A percentile compares a stretch with the other conserved stretches of the same genome.
Conservation (phyloP, 2,888 invertebrate species). For the Epinotia demarniana region DNA sequence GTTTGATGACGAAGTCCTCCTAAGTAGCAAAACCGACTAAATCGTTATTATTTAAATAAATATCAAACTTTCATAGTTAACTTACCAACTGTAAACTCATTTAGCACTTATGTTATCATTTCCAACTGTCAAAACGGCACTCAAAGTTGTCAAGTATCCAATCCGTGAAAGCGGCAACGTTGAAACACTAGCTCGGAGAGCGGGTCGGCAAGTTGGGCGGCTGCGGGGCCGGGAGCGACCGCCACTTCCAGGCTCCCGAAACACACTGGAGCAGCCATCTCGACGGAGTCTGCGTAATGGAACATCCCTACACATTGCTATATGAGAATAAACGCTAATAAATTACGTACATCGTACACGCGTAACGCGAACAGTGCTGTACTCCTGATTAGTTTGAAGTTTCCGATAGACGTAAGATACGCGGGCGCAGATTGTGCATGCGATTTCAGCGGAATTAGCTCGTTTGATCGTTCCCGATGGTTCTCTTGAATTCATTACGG, state of each 20-base stretch:
- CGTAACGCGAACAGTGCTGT: constrained; percentile 74
- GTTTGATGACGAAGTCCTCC: background rate
- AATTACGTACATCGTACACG: constrained; percentile 82
- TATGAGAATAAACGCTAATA: constrained; percentile 84
- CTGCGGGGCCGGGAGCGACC: constrained; percentile 65
- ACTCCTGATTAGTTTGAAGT: constrained; percentile 83
- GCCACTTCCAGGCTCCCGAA: constrained; percentile 69
- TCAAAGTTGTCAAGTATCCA: constrained; percentile 38
- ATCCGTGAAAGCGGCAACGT: constrained; percentile 26
- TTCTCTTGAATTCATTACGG: constrained; percentile 1
- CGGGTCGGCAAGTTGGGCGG: constrained; percentile 49
- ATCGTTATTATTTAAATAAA: background rate
- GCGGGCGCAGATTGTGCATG: constrained; percentile 47
- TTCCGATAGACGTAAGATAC: constrained; percentile 74
- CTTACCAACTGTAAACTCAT: constrained; percentile 37
- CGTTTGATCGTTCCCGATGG: constrained; percentile 21
- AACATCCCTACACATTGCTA: constrained; percentile 82
- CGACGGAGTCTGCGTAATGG: constrained; percentile 83
- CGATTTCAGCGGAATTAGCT: constrained; percentile 39
- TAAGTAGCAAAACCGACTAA: background rate
- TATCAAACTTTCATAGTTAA: constrained; percentile 5
- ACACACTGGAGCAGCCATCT: constrained; percentile 81
- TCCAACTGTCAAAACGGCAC: constrained; percentile 39
- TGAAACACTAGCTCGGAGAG: constrained; percentile 31
- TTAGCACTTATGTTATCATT: constrained; percentile 43